Conservation (phyloP, 1,140 invertebrate species). For the Drosophila aff. region DNA sequence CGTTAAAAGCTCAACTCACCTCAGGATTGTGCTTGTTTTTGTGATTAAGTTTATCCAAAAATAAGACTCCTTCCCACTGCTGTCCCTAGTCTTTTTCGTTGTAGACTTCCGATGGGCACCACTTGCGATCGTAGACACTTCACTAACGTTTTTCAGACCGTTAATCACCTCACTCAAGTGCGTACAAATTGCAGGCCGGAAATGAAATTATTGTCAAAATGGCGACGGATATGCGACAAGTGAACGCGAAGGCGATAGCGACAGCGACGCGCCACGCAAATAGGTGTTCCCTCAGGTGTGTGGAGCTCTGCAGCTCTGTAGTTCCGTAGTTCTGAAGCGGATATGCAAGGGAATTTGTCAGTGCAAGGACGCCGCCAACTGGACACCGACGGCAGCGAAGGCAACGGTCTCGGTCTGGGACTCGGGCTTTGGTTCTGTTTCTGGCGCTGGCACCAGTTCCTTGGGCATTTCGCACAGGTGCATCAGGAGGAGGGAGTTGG, state of each 20-base stretch:
- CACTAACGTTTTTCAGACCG: conserved; percentile 23
- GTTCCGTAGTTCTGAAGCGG: conserved; percentile 50
- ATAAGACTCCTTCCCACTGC: conserved; percentile 3
- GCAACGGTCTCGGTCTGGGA: conserved; percentile 5
- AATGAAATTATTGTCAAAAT: conserved; percentile 72
- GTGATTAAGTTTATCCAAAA: conserved; percentile 58
- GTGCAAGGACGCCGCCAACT: conserved; percentile 47
- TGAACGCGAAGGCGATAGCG: conserved; percentile 50
- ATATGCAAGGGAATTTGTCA: conserved; percentile 83
- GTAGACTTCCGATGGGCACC: conserved; percentile 2
- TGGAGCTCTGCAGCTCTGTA: conserved; percentile 2
- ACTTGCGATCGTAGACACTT: conserved; percentile 20
- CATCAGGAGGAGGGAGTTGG: conserved; percentile 7
- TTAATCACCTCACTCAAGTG: conserved; percentile 53
- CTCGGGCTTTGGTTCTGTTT: neutral
- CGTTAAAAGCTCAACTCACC: conserved; percentile 25
- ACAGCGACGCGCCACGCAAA: conserved; percentile 63
- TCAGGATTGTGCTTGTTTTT: conserved; percentile 77
- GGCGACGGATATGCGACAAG: conserved; percentile 74
- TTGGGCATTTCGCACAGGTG: conserved; percentile 58
- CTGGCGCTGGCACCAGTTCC: conserved; percentile 21
- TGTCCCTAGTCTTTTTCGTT: neutral
- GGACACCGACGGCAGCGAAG: conserved; percentile 27
- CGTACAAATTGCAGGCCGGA: conserved; percentile 63
- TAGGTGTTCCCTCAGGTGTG: conserved; percentile 34